phyloP scores from a whole-genome alignment of 2,888 invertebrate genomes.

The Helobdella robusta region DNA sequence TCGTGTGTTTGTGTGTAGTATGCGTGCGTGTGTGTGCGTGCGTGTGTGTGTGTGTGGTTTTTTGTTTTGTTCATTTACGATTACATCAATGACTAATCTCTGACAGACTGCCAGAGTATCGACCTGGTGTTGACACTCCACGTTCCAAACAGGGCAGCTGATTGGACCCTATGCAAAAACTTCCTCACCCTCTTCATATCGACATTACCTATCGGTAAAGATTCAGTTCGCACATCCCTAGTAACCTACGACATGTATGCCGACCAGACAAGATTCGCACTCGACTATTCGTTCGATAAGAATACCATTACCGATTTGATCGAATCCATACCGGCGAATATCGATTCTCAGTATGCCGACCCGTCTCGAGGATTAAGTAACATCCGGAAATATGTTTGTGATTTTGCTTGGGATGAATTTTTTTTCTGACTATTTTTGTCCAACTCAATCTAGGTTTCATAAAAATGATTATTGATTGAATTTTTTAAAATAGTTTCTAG shows the following conservation, averaged over 20 bases:
- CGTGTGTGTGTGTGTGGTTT: too few relatives aligned
- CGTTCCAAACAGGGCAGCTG: background rate
- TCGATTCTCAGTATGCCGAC: background rate
- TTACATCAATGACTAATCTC: too few relatives aligned
- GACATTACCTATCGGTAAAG: conserved; percentile 17
- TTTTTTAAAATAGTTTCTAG: too few relatives aligned
- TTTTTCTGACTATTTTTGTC: background rate
- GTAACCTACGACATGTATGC: conserved; percentile 24
- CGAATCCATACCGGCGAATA: background rate
- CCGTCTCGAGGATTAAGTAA: conserved; percentile 14
- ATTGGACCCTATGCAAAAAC: background rate
- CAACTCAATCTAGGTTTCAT: too few relatives aligned
- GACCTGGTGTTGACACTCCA: conserved; percentile 23
- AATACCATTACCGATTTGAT: conserved; percentile 6
- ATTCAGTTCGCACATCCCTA: conserved; percentile 12
- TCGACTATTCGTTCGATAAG: conserved; percentile 11
- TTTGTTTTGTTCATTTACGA: too few relatives aligned
- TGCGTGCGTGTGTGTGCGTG: too few relatives aligned
- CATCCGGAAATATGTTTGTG: conserved; percentile 4
- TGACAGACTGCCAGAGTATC: conserved; percentile 16
- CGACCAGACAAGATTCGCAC: background rate
- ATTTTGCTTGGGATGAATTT: background rate
- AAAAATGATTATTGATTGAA: too few relatives aligned
- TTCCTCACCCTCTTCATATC: conserved; percentile 19
- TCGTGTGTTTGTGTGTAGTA: too few relatives aligned